phyloP scores from a whole-genome alignment of 2,888 invertebrate genomes.

The Vesta saturnalis region DNA sequence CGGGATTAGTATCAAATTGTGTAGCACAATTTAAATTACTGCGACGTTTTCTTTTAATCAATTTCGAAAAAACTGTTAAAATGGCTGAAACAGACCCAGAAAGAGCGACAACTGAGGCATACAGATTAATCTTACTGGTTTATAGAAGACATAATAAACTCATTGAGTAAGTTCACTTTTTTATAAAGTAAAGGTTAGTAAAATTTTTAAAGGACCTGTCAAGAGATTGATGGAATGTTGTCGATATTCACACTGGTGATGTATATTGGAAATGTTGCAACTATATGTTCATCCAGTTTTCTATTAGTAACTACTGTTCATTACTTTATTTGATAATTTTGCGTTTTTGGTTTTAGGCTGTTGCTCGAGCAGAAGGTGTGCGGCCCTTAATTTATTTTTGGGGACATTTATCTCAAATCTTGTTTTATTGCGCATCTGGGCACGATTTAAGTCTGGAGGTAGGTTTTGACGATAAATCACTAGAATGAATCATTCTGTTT shows the following conservation, averaged over 20 bases:
- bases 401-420: conserved; percentile 15
- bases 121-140: conserved; percentile 7
- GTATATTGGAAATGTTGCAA: conserved; percentile 11
- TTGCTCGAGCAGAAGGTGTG: neutral
- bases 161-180: neutral
- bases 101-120: conserved; percentile 3
- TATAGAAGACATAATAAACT: conserved; percentile 8
- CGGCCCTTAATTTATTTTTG: neutral
- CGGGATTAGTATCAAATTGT: conserved; percentile 11
- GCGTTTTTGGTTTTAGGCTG: conserved; percentile 2
- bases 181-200: neutral
- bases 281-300: conserved; percentile 11
- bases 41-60: neutral
- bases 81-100: conserved; percentile 8
- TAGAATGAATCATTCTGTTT: neutral
- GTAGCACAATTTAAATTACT: conserved; percentile 17
- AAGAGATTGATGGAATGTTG: conserved; percentile 14
- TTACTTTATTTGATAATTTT: neutral
- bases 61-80: conserved; percentile 13
- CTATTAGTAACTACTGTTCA: neutral
- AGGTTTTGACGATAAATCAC: neutral
- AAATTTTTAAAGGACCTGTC: conserved; percentile 1
- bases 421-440: conserved; percentile 14
- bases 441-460: conserved; percentile 15
- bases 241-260: conserved; percentile 11